Percentiles rank a stretch among this genome's conserved stretches.
Evolutionary conservation across 2,113 vertebrate genomes (phyloP).

Genomic region (Abramis brama): DNA sequence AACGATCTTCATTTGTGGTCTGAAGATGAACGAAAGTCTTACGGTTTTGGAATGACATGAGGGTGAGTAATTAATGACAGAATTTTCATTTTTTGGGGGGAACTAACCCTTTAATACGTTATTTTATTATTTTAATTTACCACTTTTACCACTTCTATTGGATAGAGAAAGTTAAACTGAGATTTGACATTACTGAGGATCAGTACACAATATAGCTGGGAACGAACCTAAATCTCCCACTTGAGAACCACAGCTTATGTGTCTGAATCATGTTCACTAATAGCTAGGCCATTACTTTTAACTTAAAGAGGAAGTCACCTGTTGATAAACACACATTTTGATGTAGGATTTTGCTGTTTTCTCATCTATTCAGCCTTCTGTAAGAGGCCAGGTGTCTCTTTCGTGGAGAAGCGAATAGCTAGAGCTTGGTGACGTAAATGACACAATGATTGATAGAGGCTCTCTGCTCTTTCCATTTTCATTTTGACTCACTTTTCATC

Average conservation of each 20-base stretch:
- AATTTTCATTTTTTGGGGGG: no score
- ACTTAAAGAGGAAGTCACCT: background rate
- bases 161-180: background rate
- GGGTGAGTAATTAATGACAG: no score
- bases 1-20: no score
- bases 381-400: constrained; percentile 1
- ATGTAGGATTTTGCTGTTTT: background rate
- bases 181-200: background rate
- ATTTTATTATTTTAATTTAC: no score
- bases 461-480: constrained; percentile 42
- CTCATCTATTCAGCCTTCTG: background rate
- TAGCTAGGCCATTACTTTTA: background rate
- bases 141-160: no score
- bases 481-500: constrained; percentile 31
- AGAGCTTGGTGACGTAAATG: constrained; percentile 4
- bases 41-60: no score
- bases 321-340: background rate
- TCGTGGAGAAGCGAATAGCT: background rate
- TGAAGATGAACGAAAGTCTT: no score
- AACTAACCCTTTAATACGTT: no score
- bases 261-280: background rate
- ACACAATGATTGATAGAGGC: constrained; percentile 22
- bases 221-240: background rate
- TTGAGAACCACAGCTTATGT: background rate
- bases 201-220: background rate